A percentile compares a stretch with the other conserved stretches of the same genome.
Conservation (phyloP, 2,888 invertebrate species). For the Stenoptilia bipunctidactyla region DNA sequence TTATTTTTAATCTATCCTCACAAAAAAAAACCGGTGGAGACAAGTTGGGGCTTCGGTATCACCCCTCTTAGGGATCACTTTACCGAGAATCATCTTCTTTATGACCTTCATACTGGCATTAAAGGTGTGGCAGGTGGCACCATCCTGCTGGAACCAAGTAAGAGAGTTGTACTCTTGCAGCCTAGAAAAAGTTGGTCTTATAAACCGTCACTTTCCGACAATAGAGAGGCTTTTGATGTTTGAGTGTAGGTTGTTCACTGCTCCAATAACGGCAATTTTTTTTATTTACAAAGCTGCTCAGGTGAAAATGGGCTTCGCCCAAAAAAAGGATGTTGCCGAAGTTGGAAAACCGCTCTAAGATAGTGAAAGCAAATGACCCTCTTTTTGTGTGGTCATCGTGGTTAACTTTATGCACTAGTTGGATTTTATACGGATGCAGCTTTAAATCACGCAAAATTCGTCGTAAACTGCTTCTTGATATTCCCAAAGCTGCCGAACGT, state of each 20-base stretch:
- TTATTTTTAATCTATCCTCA: too few relatives aligned
- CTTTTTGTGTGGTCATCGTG: background rate
- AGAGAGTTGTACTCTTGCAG: too few relatives aligned
- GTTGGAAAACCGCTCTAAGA: background rate
- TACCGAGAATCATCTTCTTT: too few relatives aligned
- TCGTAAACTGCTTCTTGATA: slow-evolving; percentile 5
- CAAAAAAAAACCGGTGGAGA: too few relatives aligned
- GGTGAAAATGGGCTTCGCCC: too few relatives aligned
- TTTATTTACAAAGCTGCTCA: background rate
- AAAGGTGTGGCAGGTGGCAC: too few relatives aligned
- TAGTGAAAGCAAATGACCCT: background rate
- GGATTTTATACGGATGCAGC: background rate
- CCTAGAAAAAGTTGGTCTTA: too few relatives aligned
- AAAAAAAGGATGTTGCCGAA: too few relatives aligned
- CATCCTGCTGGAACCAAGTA: too few relatives aligned
- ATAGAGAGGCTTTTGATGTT: slow-evolving; percentile 12
- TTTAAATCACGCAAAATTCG: background rate
- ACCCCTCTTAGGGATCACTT: too few relatives aligned
- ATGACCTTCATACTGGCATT: too few relatives aligned
- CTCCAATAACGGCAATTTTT: slow-evolving; percentile 12
- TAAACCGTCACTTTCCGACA: slow-evolving; percentile 12
- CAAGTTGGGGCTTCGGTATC: too few relatives aligned
- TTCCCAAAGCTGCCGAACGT: slow-evolving; percentile 7
- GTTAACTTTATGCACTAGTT: background rate
- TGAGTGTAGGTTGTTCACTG: slow-evolving; percentile 9